Percentiles rank a stretch among this genome's conserved stretches.
Conservation (phyloP, 2,797 vertebrate genomes). For the Sebastes elongatus region DNA sequence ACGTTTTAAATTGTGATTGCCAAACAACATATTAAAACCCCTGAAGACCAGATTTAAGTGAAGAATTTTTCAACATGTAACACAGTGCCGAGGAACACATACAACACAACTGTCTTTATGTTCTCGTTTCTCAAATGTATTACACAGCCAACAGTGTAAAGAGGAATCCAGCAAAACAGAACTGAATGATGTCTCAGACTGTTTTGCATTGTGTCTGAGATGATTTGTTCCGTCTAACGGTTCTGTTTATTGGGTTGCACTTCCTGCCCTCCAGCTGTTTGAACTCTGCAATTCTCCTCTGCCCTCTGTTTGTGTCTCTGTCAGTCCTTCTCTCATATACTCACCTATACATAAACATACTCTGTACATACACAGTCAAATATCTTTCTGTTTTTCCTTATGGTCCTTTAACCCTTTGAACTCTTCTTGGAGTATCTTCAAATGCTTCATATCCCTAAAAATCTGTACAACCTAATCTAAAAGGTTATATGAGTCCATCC, state of each 20-base stretch:
- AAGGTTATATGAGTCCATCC: too few relatives aligned
- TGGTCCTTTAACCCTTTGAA: too few relatives aligned
- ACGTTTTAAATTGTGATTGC: not conserved
- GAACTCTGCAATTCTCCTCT: not conserved
- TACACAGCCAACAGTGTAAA: not conserved
- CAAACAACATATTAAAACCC: not conserved
- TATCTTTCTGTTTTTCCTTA: not conserved
- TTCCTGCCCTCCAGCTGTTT: conserved; percentile 43
- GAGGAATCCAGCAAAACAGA: not conserved
- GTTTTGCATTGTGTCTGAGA: not conserved
- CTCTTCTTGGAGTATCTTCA: too few relatives aligned
- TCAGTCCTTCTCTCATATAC: not conserved
- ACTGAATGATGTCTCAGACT: not conserved
- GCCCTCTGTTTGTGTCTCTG: not conserved
- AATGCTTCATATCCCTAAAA: too few relatives aligned
- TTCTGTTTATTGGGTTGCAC: conserved; percentile 50
- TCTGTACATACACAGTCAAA: not conserved
- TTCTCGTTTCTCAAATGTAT: not conserved
- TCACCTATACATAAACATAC: not conserved
- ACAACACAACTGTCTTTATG: not conserved
- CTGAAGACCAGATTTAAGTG: not conserved
- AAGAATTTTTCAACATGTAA: too few relatives aligned
- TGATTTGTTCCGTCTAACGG: conserved; percentile 36
- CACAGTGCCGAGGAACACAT: not conserved
- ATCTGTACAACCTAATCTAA: too few relatives aligned